Evolutionary conservation across 2,113 vertebrate genomes (phyloP), one percentile per base, ranked within the genome.

Genomic region (Peucedramus taeniatus): DNA sequence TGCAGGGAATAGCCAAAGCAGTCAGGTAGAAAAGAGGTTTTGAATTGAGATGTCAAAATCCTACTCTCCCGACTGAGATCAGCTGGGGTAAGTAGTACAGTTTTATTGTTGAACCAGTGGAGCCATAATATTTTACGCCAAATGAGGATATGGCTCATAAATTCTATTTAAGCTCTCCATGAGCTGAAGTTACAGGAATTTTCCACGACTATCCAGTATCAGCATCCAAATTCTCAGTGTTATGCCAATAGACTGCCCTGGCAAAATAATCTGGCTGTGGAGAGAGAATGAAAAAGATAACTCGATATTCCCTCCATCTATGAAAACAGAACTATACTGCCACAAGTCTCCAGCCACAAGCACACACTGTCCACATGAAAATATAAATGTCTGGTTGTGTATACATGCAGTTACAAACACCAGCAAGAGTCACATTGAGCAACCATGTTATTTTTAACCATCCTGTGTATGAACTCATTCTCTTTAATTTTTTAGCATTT

Each of bases 111-210:
- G 85, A 93, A 94, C 76, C 60, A 87, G 65, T 22, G 33, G 72
- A 93, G 80, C 64, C 89, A 78, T 75, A 92, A 86, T 72, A 89
- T 84, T 95, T 96, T 89, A 93, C 0, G 50, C 92, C 88, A 96
- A 92, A 90, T 93, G 90, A 96, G 90, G 93, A 92, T 94, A 90
- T 49, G 85, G 96, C 79, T 96, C 92, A 87, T 93, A 95, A 96
- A 96, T 93, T 94, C 88, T 96, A 88, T 93, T 95, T 95, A 86
- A 94, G 68, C 92, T 92, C 92, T 86, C 76, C 83, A 88, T 78
- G 90, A 95, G 90, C 85, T 92, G 92, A 96, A 96, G 93, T 96
- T 93, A 96, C 57, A 94, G 88, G 90, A 95, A 92, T 97, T 96
- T 96, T 96, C 96, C 96, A 96, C 80, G 42, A 95, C 90, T 96